These are phyloP conservation scores for Eupithecia inturbata DNA, from an alignment of 2,888 invertebrate genomes.

Conservation along the genomic window DNA sequence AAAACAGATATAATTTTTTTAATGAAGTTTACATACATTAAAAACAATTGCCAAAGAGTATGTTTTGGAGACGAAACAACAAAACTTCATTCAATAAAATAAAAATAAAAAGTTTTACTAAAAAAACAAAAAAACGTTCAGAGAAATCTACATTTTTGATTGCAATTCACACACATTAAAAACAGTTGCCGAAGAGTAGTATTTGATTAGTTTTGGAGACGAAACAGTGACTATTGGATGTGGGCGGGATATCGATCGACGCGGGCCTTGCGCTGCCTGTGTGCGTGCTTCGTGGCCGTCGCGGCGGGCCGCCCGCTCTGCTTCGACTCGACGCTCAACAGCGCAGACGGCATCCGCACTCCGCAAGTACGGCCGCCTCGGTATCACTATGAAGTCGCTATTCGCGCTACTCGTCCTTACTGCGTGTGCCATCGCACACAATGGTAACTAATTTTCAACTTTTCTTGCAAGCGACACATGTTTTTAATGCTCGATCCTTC, in stretches of 20 bases:
- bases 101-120: too few species aligned
- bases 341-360: conserved; percentile 38
- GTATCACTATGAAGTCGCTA: conserved; percentile 64
- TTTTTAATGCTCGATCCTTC: conserved; percentile 24
- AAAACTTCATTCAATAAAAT: too few species aligned
- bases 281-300: conserved; percentile 25
- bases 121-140: not conserved
- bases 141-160: not conserved
- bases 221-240: conserved; percentile 60
- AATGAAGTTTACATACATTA: not conserved
- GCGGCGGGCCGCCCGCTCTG: not conserved
- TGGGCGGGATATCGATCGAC: conserved; percentile 81
- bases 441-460: conserved; percentile 59
- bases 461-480: conserved; percentile 19
- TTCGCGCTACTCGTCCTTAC: conserved; percentile 52
- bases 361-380: conserved; percentile 44
- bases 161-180: conserved; percentile 9
- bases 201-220: conserved; percentile 36
- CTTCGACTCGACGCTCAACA: not conserved
- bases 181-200: conserved; percentile 31
- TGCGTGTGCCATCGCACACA: conserved; percentile 61
- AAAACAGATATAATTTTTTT: not conserved
- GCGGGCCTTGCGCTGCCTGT: conserved; percentile 56
- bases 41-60: conserved; percentile 27
- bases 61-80: conserved; percentile 36